A percentile compares a stretch with the other conserved stretches of the same genome.
Conservation (phyloP, 1,140 invertebrate genomes). For the Camponotus floridanus region DNA sequence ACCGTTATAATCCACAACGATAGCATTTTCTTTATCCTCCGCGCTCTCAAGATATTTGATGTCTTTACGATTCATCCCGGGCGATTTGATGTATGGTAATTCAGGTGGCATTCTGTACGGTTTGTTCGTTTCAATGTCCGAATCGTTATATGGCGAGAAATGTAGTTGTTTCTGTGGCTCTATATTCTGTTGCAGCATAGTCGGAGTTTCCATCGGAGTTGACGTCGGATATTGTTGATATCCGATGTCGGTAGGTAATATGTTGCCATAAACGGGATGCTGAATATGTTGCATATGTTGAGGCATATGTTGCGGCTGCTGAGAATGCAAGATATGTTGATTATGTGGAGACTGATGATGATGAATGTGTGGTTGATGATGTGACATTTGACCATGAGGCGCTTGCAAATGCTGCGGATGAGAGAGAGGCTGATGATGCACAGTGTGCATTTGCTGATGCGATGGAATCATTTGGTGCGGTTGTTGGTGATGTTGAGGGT, state of each 20-base stretch:
- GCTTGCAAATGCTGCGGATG: slow-evolving; percentile 70
- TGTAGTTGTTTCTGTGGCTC: slow-evolving; percentile 78
- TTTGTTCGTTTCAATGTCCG: slow-evolving; percentile 75
- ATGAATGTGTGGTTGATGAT: slow-evolving; percentile 72
- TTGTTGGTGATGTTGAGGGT: slow-evolving; percentile 72
- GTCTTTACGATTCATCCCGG: slow-evolving; percentile 82
- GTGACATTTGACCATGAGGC: slow-evolving; percentile 74
- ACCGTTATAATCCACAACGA: slow-evolving; percentile 78
- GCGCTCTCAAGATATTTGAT: slow-evolving; percentile 82
- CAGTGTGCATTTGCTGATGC: slow-evolving; percentile 67
- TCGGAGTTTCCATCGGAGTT: slow-evolving; percentile 63
- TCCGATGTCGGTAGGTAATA: slow-evolving; percentile 72
- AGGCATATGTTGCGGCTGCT: slow-evolving; percentile 72
- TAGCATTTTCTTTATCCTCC: slow-evolving; percentile 82
- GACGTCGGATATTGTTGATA: slow-evolving; percentile 77
- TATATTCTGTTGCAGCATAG: slow-evolving; percentile 66
- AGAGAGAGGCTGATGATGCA: slow-evolving; percentile 69
- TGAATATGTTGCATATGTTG: slow-evolving; percentile 72
- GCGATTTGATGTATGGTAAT: slow-evolving; percentile 83
- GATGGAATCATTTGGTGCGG: slow-evolving; percentile 70
- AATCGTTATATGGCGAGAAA: slow-evolving; percentile 73
- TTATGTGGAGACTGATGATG: slow-evolving; percentile 70
- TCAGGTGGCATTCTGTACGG: slow-evolving; percentile 81
- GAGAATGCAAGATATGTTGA: slow-evolving; percentile 71
- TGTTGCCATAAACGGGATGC: slow-evolving; percentile 73